Evolutionary conservation across 2,888 invertebrate genomes (phyloP).

Genomic region (Eristalis tenax): DNA sequence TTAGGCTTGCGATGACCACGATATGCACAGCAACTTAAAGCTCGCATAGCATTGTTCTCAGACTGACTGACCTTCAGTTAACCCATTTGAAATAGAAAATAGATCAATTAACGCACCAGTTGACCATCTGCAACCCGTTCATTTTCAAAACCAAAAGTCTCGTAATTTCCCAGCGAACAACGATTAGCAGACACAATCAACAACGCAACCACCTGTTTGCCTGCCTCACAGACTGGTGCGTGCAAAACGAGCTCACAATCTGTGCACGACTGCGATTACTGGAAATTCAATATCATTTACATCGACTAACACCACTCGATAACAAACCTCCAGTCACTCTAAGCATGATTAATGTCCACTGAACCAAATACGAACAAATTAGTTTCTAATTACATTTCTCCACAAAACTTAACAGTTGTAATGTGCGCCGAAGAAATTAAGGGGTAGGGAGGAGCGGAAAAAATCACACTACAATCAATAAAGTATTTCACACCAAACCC

Average conservation of each 20-base stretch:
- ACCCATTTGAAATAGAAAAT: no score
- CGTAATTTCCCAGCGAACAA: neutral
- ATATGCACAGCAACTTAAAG: no score
- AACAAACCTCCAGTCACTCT: neutral
- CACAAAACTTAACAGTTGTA: slow-evolving; percentile 14
- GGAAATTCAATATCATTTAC: neutral
- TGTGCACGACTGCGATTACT: neutral
- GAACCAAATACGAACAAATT: slow-evolving; percentile 32
- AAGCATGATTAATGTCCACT: slow-evolving; percentile 34
- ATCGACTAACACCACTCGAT: neutral
- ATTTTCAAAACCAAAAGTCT: neutral
- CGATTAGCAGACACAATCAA: neutral
- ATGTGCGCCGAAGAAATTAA: neutral
- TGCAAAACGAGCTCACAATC: neutral
- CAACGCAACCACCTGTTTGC: neutral
- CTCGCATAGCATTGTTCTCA: no score
- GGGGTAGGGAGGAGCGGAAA: neutral
- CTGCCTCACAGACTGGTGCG: neutral
- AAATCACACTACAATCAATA: slow-evolving; percentile 3
- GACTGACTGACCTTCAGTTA: no score
- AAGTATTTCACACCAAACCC: slow-evolving; percentile 36
- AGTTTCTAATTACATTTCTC: slow-evolving; percentile 54
- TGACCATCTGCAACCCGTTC: neutral
- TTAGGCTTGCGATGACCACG: no score
- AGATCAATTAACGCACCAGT: no score